Conservation (phyloP, 2,797 vertebrate genomes). For the Vespertilio murinus region DNA sequence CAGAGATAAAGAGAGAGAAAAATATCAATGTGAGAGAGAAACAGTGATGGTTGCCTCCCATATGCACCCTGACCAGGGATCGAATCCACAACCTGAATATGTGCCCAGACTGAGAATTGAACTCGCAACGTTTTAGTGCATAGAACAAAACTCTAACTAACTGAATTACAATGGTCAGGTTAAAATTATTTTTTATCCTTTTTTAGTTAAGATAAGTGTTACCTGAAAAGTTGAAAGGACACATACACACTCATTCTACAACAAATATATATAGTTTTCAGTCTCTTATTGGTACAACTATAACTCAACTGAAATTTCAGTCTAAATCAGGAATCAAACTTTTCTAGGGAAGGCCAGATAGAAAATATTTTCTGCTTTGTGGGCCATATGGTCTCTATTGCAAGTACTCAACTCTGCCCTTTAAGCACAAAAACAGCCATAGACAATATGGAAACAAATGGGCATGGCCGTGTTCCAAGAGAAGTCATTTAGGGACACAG, state of each 20-base stretch:
- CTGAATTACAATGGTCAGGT: not conserved
- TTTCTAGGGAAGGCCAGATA: not conserved
- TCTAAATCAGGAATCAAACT: not conserved
- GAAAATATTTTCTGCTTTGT: not conserved
- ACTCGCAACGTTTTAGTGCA: not conserved
- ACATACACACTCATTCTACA: not conserved
- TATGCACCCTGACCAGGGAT: not conserved
- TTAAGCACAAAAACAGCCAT: not conserved
- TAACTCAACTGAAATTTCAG: not conserved
- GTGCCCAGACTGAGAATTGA: not conserved
- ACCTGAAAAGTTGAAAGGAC: slow-evolving; percentile 22
- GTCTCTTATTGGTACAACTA: not conserved
- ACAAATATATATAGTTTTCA: not conserved
- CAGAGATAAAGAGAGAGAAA: not conserved
- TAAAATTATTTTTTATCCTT: not conserved
- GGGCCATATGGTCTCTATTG: not conserved
- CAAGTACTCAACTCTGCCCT: not conserved
- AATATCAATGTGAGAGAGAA: not conserved
- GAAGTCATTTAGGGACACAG: not conserved
- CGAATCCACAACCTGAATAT: not conserved
- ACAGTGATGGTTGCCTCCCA: not conserved
- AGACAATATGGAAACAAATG: not conserved
- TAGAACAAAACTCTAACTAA: not conserved
- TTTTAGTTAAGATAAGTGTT: not conserved
- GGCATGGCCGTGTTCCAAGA: accelerated